Conservation (phyloP, 2,888 invertebrate species). For the Cataglyphis albicans region DNA sequence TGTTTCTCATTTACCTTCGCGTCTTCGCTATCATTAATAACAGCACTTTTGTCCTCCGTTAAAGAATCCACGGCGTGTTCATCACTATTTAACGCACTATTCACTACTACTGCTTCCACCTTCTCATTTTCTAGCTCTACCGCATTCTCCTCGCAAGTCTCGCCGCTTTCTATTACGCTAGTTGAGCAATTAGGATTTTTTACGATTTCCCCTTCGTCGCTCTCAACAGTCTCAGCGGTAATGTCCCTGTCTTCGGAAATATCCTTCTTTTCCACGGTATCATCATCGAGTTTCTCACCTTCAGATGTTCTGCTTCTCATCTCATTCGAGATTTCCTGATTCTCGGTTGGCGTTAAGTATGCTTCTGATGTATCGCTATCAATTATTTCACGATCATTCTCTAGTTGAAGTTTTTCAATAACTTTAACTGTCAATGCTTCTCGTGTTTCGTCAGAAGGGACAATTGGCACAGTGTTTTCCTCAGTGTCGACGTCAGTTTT, state of each 20-base stretch:
- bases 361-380: conserved; percentile 91
- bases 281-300: conserved; percentile 74
- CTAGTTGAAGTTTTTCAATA: conserved; percentile 73
- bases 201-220: conserved; percentile 79
- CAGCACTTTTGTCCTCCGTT: conserved; percentile 80
- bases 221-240: conserved; percentile 67
- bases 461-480: conserved; percentile 54
- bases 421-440: conserved; percentile 66
- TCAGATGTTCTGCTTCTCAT: conserved; percentile 72
- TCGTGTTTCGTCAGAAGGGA: conserved; percentile 51
- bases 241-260: conserved; percentile 70
- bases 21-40: conserved; percentile 81
- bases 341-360: conserved; percentile 90
- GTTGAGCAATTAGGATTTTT: conserved; percentile 83
- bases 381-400: conserved; percentile 88
- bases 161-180: conserved; percentile 81
- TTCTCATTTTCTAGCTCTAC: conserved; percentile 74
- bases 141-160: conserved; percentile 65
- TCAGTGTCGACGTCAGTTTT: conserved; percentile 58
- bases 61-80: conserved; percentile 75
- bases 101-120: conserved; percentile 69
- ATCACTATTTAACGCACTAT: conserved; percentile 82
- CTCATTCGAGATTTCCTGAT: conserved; percentile 72
- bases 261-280: conserved; percentile 68
- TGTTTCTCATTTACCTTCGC: conserved; percentile 82